Conservation (phyloP, 2,888 invertebrate genomes). For the Pelosia muscerda region DNA sequence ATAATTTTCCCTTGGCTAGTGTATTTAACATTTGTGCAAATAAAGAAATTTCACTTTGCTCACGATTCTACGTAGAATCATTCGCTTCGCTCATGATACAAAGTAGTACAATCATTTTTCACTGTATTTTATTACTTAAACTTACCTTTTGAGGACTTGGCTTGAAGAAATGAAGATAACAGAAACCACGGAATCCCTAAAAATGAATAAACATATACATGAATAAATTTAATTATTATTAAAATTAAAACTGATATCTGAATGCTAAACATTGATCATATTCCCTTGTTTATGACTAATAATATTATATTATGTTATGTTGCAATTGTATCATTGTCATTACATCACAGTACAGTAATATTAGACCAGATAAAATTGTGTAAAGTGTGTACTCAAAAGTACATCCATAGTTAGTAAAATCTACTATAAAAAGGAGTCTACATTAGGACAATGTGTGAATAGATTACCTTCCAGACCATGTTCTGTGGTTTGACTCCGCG, state of each 20-base stretch:
- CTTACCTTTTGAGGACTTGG: conserved; percentile 83
- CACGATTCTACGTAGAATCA: too few relatives aligned
- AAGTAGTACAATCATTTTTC: too few relatives aligned
- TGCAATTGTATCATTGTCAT: too few relatives aligned
- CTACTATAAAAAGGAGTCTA: neutral
- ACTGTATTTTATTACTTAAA: neutral
- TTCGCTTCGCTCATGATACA: too few relatives aligned
- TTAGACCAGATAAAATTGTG: too few relatives aligned
- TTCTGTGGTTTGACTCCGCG: conserved; percentile 92
- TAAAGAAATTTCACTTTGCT: too few relatives aligned
- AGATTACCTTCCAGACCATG: conserved; percentile 90
- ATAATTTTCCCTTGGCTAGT: too few relatives aligned
- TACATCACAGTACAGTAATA: too few relatives aligned
- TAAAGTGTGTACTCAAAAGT: too few relatives aligned
- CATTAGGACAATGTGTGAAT: neutral
- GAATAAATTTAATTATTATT: neutral
- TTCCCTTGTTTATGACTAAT: too few relatives aligned
- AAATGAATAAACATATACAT: conserved; percentile 36
- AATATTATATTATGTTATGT: too few relatives aligned
- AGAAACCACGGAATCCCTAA: conserved; percentile 89
- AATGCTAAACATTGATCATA: neutral
- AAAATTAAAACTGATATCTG: neutral
- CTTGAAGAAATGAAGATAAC: conserved; percentile 92
- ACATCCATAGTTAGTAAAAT: neutral
- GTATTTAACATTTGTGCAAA: too few relatives aligned